These are phyloP conservation scores for Mythimna loreyi DNA, from an alignment of 2,888 invertebrate genomes.

Conservation along the genomic window DNA sequence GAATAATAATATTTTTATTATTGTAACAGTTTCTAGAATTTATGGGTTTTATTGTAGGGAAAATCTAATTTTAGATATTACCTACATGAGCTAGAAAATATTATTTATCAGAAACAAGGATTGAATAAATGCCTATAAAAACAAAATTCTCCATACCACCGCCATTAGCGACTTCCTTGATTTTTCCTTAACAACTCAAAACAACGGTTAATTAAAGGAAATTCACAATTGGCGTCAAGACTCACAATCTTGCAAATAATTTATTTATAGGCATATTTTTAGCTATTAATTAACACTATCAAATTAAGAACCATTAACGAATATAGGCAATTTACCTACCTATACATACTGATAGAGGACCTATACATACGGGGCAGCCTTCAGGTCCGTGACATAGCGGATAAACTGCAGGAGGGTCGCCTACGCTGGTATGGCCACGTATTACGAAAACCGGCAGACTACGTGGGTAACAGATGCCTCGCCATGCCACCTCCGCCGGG, in stretches of 20 bases:
- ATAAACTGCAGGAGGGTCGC: no score
- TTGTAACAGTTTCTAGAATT: no score
- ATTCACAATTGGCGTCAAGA: conserved; percentile 22
- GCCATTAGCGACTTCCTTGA: neutral
- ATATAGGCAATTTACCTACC: no score
- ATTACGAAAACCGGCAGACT: no score
- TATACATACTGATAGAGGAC: no score
- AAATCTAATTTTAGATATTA: neutral
- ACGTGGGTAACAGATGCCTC: no score
- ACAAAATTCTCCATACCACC: conserved; percentile 4
- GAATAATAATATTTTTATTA: no score
- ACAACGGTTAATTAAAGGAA: conserved; percentile 21
- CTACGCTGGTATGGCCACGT: no score
- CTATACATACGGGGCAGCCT: no score
- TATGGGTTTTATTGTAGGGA: no score
- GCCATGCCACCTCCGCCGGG: no score
- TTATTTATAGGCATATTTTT: neutral
- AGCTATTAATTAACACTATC: neutral
- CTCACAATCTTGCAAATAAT: neutral
- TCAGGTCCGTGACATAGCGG: no score
- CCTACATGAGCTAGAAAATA: neutral
- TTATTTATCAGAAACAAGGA: neutral
- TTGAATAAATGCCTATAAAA: conserved; percentile 12
- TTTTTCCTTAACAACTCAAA: conserved; percentile 12
- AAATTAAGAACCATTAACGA: neutral